Conservation (phyloP, 1,140 invertebrate species). For the Bilobella aurantiaca region DNA sequence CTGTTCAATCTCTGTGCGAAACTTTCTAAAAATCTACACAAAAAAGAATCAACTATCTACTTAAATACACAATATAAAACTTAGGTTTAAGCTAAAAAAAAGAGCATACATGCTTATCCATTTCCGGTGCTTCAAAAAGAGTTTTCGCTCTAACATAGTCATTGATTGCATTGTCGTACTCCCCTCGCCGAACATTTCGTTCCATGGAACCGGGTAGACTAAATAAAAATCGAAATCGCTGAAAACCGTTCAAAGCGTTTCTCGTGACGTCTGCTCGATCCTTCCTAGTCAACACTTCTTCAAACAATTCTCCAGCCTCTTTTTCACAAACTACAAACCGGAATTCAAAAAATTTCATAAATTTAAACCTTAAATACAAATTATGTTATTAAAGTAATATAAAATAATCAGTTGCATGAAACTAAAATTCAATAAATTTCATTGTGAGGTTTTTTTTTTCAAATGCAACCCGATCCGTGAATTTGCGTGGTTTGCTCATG, state of each 20-base stretch:
- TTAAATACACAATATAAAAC: neutral
- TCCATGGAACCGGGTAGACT: conserved; percentile 90
- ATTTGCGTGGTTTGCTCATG: too few species aligned
- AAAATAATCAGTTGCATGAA: too few species aligned
- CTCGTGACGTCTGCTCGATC: conserved; percentile 91
- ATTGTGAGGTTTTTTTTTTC: too few species aligned
- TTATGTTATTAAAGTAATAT: too few species aligned
- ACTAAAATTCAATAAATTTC: too few species aligned
- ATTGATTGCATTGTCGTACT: conserved; percentile 95
- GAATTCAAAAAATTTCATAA: conserved; percentile 11
- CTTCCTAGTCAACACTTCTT: conserved; percentile 82
- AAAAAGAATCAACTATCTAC: neutral
- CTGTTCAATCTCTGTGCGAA: conserved; percentile 79
- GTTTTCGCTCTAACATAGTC: conserved; percentile 94
- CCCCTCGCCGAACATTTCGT: conserved; percentile 81
- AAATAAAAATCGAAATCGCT: conserved; percentile 84
- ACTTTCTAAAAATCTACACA: conserved; percentile 64
- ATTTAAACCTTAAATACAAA: too few species aligned
- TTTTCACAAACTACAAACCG: conserved; percentile 62
- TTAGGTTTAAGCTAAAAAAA: neutral
- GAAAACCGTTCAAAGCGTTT: conserved; percentile 83
- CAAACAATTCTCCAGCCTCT: conserved; percentile 86
- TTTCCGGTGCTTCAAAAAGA: conserved; percentile 72
- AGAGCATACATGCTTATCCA: conserved; percentile 67
- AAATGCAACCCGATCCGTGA: too few species aligned